Base-by-base conservation (phyloP, 1,140 invertebrate genomes). In the Drosophila rhopaloa region DNA sequence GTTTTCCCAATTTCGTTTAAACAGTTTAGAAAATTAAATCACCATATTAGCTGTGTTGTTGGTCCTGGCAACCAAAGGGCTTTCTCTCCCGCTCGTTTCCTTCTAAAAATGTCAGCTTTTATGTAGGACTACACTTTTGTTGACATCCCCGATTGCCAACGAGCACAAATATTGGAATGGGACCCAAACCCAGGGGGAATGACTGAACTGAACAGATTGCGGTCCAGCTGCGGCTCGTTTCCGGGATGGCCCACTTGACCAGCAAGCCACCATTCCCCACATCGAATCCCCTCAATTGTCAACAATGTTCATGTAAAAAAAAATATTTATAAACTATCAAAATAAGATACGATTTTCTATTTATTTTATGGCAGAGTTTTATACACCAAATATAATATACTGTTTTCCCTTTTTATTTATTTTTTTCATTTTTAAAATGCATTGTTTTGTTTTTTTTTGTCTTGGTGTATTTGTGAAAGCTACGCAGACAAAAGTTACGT, bases 401-500 rank as follows among this genome's bases (percentile, higher is more conserved):
- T 8, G 8, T 32, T 32, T 32, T 32, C 29, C 29, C 29, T 7
- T 32, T 32, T 7, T 7, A 32, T 32, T 7, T 32, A 1, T 32
- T 32, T 8, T 32, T 32, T 7, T 32, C 8, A 32, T 32, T 32
- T 7, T 32, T 0, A 1, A 2, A 32, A 32, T 7, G 6, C 29
- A 32, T 7, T 7, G 29, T 32, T 32, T 32, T 7, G 29, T 8
- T 32, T 4, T 7, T 32, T 59, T 35, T 37, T 32, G 14, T 13
- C 1, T n/a, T 37, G 16, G 9, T 10, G 16, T 13, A 57, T 7
- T 29, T 38, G 27, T 19, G 44, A 29, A 14, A 55, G 78, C 82
- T 71, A 62, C 79, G 82, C 79, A 67, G 68, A 80, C 82, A 86
- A 85, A 86, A 86, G 78, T 86, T 63, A 78, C 70, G 80, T 86